Evolutionary conservation across 92 coral and sea anemone species (phyloP), one percentile per base, ranked within the genome.

Genomic region (Epizoanthus fatuus): DNA sequence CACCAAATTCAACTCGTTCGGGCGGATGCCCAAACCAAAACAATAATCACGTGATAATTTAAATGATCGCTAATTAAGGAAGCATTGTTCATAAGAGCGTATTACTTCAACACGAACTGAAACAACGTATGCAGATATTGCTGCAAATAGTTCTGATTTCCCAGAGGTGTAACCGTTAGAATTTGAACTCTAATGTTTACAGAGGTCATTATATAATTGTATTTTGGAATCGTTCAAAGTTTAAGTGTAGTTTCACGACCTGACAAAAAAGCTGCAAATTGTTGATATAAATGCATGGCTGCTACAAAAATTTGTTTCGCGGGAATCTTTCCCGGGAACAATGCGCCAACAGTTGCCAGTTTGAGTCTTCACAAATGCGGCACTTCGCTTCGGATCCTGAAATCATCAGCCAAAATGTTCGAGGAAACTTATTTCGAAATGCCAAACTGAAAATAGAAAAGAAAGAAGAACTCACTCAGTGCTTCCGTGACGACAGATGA

Each of bases 41-140:
- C 82, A 77, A 77, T 77, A n/a, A 77, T 59, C 82, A 77, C 82
- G 82, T 77, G 82, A 77, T 55, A 77, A 77, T 77, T 59, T 77
- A 77, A 77, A 77, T 77, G 64, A 77, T 40, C 70, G 16, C 56
- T 60, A 77, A 77, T 77, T 77, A 77, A 75, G 25, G 82, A 42
- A 59, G 58, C 63, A 77, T 77, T 77, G 82, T 77, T 13, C 40
- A 19, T 11, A 37, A 56, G 53, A 57, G 56, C 22, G 56, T 65
- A 75, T 75, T 67, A 77, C 65, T 77, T 77, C 82, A 77, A 47
- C 42, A 39, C 69, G 70, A 39, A 77, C 82, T 77, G 69, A 77
- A 62, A 77, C 82, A 59, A 77, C 69, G 62, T 59, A 59, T 38
- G 11, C 55, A 58, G 52, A 77, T 77, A 77, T 77, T 77, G 70